phyloP scores from a whole-genome alignment of 2,797 vertebrate species.

The Anguilla pacifica region DNA sequence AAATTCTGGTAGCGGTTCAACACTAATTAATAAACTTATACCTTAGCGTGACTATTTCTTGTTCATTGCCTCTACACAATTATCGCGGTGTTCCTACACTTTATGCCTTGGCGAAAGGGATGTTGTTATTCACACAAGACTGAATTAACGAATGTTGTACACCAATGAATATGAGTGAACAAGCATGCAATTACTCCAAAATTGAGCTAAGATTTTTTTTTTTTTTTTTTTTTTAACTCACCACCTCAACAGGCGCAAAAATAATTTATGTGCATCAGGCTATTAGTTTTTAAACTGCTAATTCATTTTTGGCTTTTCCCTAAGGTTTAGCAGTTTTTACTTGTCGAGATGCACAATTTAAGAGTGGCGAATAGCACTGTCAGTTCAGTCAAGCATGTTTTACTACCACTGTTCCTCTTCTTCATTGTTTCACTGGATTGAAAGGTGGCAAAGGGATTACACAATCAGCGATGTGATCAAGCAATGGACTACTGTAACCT shows the following conservation, averaged over 20 bases:
- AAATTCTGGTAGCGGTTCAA: background rate
- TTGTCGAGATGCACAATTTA: conserved; percentile 43
- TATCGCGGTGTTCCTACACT: background rate
- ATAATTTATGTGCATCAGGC: conserved; percentile 11
- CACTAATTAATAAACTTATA: background rate
- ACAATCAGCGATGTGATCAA: background rate
- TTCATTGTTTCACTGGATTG: conserved; percentile 24
- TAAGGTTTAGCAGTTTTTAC: conserved; percentile 26
- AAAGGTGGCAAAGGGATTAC: conserved; percentile 6
- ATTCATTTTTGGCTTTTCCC: conserved; percentile 35
- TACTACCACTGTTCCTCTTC: background rate
- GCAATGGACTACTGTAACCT: background rate
- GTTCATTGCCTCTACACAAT: background rate
- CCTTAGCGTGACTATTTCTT: background rate
- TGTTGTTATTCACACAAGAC: background rate
- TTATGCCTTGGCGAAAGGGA: background rate
- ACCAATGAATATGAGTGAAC: conserved; percentile 48
- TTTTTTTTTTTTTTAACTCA: conserved; percentile 30
- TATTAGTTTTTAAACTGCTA: conserved; percentile 26
- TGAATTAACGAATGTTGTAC: conserved; percentile 55
- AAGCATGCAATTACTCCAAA: conserved; percentile 41
- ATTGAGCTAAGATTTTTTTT: conserved; percentile 18
- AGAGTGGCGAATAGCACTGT: background rate
- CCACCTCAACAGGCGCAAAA: conserved; percentile 36
- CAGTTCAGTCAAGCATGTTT: background rate